Evolutionary conservation across 2,797 vertebrate genomes (phyloP).

Genomic region (Cephalopachus bancanus): DNA sequence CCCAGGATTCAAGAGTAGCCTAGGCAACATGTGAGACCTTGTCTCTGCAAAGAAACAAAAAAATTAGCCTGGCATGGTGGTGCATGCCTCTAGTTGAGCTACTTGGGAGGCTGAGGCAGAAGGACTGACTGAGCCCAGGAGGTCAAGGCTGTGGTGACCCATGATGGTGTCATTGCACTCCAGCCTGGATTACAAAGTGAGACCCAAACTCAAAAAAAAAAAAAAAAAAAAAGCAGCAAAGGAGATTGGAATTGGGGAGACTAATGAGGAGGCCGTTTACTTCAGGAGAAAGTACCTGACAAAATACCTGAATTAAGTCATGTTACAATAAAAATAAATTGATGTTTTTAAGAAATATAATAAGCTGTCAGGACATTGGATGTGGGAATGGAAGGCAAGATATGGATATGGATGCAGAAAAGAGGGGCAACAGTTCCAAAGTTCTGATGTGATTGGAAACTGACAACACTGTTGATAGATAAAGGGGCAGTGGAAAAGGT

Average conservation of each 20-base stretch:
- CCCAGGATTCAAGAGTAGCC: too few species aligned
- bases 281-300: not conserved
- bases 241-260: not conserved
- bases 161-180: too few species aligned
- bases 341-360: slow-evolving; percentile 19
- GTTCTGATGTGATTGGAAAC: not conserved
- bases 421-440: not conserved
- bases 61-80: too few species aligned
- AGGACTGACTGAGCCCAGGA: too few species aligned
- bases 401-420: not conserved
- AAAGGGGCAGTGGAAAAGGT: not conserved
- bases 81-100: too few species aligned
- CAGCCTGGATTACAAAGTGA: too few species aligned
- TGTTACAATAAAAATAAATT: not conserved
- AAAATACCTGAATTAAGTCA: not conserved
- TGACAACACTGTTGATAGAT: not conserved
- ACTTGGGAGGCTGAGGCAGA: too few species aligned
- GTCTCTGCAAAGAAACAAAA: too few species aligned
- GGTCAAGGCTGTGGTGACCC: too few species aligned
- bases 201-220: too few species aligned
- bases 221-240: too few species aligned
- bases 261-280: not conserved
- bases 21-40: too few species aligned
- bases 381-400: not conserved
- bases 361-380: not conserved